Conservation (phyloP, 2,797 vertebrate species). For the Squalus acanthias region DNA sequence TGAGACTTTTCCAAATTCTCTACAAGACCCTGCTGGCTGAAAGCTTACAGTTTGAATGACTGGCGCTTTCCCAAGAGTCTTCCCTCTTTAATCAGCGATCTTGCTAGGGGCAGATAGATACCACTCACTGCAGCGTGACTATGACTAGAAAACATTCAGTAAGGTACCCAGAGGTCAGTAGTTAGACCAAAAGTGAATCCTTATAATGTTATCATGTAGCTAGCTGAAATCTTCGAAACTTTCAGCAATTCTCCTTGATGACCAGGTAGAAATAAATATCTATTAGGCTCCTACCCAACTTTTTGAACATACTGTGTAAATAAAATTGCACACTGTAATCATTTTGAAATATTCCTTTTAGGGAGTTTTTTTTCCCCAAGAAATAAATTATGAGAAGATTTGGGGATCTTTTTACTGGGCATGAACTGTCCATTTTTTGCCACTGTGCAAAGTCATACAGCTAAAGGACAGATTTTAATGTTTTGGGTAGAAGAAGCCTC, state of each 20-base stretch:
- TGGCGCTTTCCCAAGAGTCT: background rate
- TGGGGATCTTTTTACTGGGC: background rate
- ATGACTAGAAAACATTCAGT: background rate
- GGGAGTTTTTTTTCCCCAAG: background rate
- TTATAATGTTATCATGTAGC: background rate
- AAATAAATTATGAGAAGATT: background rate
- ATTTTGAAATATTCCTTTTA: background rate
- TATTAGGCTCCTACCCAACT: background rate
- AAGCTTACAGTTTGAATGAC: background rate
- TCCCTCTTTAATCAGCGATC: background rate
- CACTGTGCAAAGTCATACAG: background rate
- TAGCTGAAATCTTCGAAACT: background rate
- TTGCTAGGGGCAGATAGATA: background rate
- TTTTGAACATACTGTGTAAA: background rate
- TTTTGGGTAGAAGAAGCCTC: background rate
- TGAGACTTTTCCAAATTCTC: background rate
- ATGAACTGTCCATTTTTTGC: background rate
- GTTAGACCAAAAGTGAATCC: background rate
- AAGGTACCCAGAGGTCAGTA: background rate
- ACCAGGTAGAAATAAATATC: background rate
- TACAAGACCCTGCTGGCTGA: background rate
- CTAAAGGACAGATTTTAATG: background rate
- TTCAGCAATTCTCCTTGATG: background rate
- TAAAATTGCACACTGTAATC: background rate
- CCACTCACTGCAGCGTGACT: background rate